Base-by-base conservation (phyloP, 2,113 vertebrate species). In the Pelvicachromis taeniatus region DNA sequence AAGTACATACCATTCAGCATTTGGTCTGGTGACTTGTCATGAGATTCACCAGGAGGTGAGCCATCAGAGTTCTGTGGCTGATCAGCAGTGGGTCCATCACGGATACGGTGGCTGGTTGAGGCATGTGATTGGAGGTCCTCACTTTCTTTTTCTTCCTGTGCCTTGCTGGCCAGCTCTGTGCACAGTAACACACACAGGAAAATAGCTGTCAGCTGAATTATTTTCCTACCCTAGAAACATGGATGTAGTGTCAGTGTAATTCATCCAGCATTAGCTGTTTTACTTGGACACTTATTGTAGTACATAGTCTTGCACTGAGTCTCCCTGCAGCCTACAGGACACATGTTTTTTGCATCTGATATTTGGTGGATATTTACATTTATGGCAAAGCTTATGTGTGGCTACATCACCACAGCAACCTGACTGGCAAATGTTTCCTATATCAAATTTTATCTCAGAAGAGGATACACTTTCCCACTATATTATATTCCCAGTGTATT, bases 121-220 rank as follows among this genome's bases (percentile, higher is more conserved):
- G 56, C 65, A 1, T 85, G 40, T n/a, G 86, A 75, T 54, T 78
- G 78, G 75, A 54, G 33, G 33, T 82, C 80, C 10, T 2, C 45
- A 9, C 31, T 12, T 58, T 89, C 80, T 17, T 88, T 53, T 14
- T 90, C 83, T 26, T 94, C 91, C 35, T 91, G 78, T 52, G 90
- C 91, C 79, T 92, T 95, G 79, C 82, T 84, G 50, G 94, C 94
- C 82, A 94, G 50, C 45, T 95, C 95, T 95, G 88, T n/a, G 9
- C 50, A 80, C 4, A 38, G 35, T 6, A 52, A 33, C 2, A 85
- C 16, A 83, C 35, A 91, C 4, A 78, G 19, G 16, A 17, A 78
- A 3, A 61, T 9, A 26, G 26, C 26, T 26, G 26, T 48, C 12
- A 48, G 45, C 13, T 17, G 16, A 45, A 12, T 45, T 45, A 9